Evolutionary conservation across 2,797 vertebrate species (phyloP), one percentile per base, ranked within the genome.

Genomic region (Lycodopsis pacificus): DNA sequence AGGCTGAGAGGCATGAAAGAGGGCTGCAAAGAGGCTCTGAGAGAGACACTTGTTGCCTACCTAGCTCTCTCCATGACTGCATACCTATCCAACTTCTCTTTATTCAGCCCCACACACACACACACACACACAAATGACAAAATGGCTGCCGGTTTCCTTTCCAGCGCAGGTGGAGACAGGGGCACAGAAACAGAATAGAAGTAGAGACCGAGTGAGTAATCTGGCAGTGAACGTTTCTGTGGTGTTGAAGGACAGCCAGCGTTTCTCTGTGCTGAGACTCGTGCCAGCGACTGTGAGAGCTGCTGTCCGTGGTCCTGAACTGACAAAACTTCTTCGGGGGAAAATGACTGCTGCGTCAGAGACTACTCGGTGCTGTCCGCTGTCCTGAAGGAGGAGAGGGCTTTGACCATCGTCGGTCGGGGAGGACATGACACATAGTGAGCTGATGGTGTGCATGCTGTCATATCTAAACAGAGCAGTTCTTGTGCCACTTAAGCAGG

Each of bases 1-100:
- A 80, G 91, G 86, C 90, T 90, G 93, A 94, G 93, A 93, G 92
- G 92, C 89, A 91, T 89, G 88, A 87, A 93, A 92, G 90, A 93
- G 93, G 90, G 66, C 79, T 86, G 59, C 83, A 81, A 88, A 93
- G 94, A 94, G 92, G 84, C 62, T 15, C 84, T 78, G 90, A 90
- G 91, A 90, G 91, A 89, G 81, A 84, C 86, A 88, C 89, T 92
- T 61, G 66, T 86, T 76, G 71, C 89, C 89, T 86, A 88, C 86
- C 73, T 80, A 82, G 84, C 84, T 81, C 86, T 88, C 88, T 86
- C 80, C 59, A 77, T 83, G 82, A 74, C 86, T 82, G 75, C 80
- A 87, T 88, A 84, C 85, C 89, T 92, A 90, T 91, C 81, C 85
- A 71, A 82, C 79, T 85, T 79, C 77, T 77, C 54, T 40, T 69